phyloP scores from a whole-genome alignment of 2,113 vertebrate species.

The Coptodon rendalli region DNA sequence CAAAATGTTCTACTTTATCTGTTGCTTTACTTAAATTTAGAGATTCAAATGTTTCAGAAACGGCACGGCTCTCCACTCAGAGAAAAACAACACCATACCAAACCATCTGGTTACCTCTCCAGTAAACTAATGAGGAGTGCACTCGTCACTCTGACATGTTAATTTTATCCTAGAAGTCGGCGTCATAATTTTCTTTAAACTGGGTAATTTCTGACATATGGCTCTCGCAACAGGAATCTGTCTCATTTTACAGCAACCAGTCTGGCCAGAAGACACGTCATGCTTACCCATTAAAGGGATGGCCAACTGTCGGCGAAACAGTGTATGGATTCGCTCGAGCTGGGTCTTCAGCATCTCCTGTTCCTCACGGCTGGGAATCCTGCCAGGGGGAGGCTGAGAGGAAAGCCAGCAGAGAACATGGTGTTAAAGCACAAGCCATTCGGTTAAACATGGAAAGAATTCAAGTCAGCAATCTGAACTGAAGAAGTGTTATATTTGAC shows the following conservation, averaged over 20 bases:
- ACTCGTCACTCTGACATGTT: not conserved
- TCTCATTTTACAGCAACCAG: not conserved
- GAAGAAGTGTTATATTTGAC: not conserved
- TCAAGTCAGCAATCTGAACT: not conserved
- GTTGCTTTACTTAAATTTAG: not conserved
- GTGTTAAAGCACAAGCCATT: not conserved
- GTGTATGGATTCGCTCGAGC: slow-evolving; percentile 84
- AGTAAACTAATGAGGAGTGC: not conserved
- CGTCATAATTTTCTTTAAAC: not conserved
- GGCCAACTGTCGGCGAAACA: slow-evolving; percentile 91
- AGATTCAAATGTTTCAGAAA: not conserved
- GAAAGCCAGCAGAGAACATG: slow-evolving; percentile 43
- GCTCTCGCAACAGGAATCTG: not conserved
- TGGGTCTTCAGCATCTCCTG: slow-evolving; percentile 85
- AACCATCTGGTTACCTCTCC: not conserved
- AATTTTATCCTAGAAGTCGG: not conserved
- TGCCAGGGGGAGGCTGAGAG: slow-evolving; percentile 83
- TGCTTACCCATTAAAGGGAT: slow-evolving; percentile 87
- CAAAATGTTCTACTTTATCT: not conserved
- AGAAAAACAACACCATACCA: not conserved
- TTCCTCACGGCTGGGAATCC: slow-evolving; percentile 78
- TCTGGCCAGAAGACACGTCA: not conserved
- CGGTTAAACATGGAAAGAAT: not conserved
- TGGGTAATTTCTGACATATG: not conserved
- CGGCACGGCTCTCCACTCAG: not conserved